These are phyloP conservation scores for Oryctolagus cuniculus DNA, from an alignment of 2,113 vertebrate genomes.

Conservation along the genomic window mOryCun1.1 NC_091441.1:110227501-110228000, in stretches of 20 bases:
- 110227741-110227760: not conserved
- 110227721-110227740: slow-evolving; percentile 86
- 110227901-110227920: not conserved
- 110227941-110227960: not conserved
- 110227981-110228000: not conserved
- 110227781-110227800: slow-evolving; percentile 53
- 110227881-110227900: not conserved
- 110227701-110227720: slow-evolving; percentile 90
- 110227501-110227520: slow-evolving; percentile 90
- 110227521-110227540: slow-evolving; percentile 93
- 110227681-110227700: slow-evolving; percentile 89
- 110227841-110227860: not conserved
- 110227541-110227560: slow-evolving; percentile 93
- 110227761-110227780: not conserved
- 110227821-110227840: fast-evolving
- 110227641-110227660: slow-evolving; percentile 91
- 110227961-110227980: not conserved
- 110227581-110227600: slow-evolving; percentile 90
- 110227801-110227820: fast-evolving
- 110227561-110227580: slow-evolving; percentile 90
- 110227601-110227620: slow-evolving; percentile 91
- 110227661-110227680: slow-evolving; percentile 88
- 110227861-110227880: not conserved
- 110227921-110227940: not conserved
- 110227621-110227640: slow-evolving; percentile 90